Evolutionary conservation across 2,797 vertebrate genomes (phyloP).

Genomic region (Hybognathus amarus): DNA sequence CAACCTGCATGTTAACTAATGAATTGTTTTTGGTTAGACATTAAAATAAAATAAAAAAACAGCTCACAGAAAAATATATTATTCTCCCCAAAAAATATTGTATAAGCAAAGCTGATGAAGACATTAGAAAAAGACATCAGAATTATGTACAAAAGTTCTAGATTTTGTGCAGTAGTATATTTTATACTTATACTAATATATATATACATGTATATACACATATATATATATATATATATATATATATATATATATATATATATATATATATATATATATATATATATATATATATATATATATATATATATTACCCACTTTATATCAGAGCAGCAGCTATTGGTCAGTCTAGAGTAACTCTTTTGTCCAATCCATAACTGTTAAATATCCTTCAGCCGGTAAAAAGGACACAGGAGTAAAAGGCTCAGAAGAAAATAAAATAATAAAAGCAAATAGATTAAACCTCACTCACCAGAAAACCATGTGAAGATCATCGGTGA

Average conservation of each 20-base stretch:
- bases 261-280: too few relatives aligned
- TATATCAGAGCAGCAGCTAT: constrained; percentile 92
- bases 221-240: constrained; percentile 73
- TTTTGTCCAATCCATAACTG: constrained; percentile 78
- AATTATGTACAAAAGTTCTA: constrained; percentile 82
- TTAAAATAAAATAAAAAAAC: constrained; percentile 62
- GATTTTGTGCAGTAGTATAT: constrained; percentile 71
- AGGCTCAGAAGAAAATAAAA: constrained; percentile 65
- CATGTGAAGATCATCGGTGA: constrained; percentile 68
- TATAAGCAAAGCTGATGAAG: constrained; percentile 78
- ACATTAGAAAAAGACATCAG: constrained; percentile 76
- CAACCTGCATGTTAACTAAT: background rate
- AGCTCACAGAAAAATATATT: constrained; percentile 65
- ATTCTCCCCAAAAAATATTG: constrained; percentile 49
- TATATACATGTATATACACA: constrained; percentile 72
- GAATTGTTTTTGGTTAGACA: constrained; percentile 63
- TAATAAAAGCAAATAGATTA: constrained; percentile 80
- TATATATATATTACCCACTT: constrained; percentile 74
- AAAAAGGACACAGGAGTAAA: constrained; percentile 74
- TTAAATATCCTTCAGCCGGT: constrained; percentile 87
- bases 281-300: too few relatives aligned
- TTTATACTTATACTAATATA: constrained; percentile 63
- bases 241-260: constrained; percentile 63
- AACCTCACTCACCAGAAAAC: constrained; percentile 76
- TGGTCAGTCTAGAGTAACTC: constrained; percentile 93